Evolutionary conservation across 2,797 vertebrate species (phyloP).

Genomic region (Bryconaethiops microstoma): DNA sequence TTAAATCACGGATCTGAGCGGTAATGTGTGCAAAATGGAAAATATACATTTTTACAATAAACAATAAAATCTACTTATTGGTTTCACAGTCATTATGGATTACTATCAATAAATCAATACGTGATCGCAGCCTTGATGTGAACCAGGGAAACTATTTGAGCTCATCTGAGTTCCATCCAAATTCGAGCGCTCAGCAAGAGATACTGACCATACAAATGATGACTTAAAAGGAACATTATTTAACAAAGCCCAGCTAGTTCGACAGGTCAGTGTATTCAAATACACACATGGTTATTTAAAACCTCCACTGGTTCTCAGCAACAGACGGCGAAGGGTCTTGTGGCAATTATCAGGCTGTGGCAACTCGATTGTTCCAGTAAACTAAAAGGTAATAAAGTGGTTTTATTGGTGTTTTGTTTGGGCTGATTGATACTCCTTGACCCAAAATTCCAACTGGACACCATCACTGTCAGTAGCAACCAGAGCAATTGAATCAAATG

Average conservation of each 20-base stretch:
- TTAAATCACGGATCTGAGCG: too few relatives aligned
- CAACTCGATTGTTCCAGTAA: constrained; percentile 53
- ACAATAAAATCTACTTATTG: too few relatives aligned
- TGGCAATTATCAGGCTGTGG: constrained; percentile 35
- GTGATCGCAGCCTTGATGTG: too few relatives aligned
- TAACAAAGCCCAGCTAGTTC: background rate
- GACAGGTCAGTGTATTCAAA: background rate
- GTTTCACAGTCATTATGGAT: too few relatives aligned
- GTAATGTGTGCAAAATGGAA: too few relatives aligned
- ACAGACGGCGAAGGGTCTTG: constrained; percentile 23
- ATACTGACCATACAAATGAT: background rate
- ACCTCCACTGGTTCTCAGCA: background rate
- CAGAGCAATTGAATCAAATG: constrained; percentile 69
- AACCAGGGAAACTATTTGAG: background rate
- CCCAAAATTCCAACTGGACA: constrained; percentile 63
- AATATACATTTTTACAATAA: too few relatives aligned
- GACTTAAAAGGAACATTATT: background rate
- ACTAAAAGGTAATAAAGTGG: constrained; percentile 57
- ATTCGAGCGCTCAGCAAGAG: too few relatives aligned
- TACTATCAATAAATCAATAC: too few relatives aligned
- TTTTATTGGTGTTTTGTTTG: constrained; percentile 68
- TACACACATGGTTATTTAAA: background rate
- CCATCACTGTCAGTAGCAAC: constrained; percentile 56
- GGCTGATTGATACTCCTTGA: constrained; percentile 64
- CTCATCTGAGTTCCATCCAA: background rate